Percentiles rank a stretch among this genome's conserved stretches.
These are phyloP conservation scores for Dasyornis broadbenti DNA, from an alignment of 2,113 vertebrate species.

Conservation along the genomic window DNA sequence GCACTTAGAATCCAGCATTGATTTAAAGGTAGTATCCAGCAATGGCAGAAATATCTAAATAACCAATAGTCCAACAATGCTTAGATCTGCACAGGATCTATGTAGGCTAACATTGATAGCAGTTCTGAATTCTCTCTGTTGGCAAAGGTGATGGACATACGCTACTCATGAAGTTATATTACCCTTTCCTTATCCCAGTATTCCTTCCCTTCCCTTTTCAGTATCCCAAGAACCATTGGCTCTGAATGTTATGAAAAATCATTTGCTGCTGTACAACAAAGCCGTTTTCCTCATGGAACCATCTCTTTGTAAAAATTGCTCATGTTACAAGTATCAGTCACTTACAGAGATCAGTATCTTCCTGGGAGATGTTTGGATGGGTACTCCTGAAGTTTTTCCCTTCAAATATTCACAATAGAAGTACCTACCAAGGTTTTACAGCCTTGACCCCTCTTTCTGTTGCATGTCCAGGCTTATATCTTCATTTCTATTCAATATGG, in stretches of 20 bases:
- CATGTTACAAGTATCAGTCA: neutral
- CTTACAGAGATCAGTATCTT: neutral
- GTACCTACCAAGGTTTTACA: neutral
- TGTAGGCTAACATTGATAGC: neutral
- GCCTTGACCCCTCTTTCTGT: neutral
- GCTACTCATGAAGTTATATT: neutral
- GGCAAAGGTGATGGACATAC: neutral
- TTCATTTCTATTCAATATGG: neutral
- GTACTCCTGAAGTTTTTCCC: neutral
- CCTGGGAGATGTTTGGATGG: neutral
- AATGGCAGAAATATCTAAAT: neutral
- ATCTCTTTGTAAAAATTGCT: neutral
- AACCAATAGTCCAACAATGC: neutral
- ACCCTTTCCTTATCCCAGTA: neutral
- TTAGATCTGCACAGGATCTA: neutral
- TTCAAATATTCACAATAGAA: neutral
- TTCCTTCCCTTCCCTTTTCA: neutral
- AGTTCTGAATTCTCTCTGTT: neutral
- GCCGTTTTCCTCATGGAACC: neutral
- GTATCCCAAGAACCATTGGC: neutral
- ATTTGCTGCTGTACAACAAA: neutral
- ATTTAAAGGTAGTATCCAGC: neutral
- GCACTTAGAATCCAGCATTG: neutral
- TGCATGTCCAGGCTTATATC: neutral
- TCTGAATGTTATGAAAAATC: neutral